Base-by-base conservation (phyloP, 2,888 invertebrate species). In the Megamerina dolium region DNA sequence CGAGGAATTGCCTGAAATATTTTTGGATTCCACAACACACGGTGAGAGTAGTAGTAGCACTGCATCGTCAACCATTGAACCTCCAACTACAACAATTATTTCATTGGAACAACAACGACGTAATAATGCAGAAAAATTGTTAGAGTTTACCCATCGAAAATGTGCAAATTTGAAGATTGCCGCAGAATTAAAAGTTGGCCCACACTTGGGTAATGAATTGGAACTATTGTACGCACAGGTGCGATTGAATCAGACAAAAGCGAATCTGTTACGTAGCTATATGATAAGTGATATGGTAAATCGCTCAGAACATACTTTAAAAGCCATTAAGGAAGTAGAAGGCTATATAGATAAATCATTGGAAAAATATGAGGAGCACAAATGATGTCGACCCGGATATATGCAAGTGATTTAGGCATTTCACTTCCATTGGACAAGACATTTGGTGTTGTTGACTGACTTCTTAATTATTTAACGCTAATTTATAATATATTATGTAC, bases 111-210 rank as follows among this genome's bases (percentile, higher is more conserved):
- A 49, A n/a, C 60, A 64, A 23, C 57, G 65, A 17, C 55, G 60
- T 2, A 40, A 23, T 0, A 51, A 60, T 10, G 48, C 63, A 8
- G 40, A 57, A 10, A 54, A 59, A 40, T 41, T 68, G 5, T 47
- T 56, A 1, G 48, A 56, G 16, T 33, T 59, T 14, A 54, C 52
- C 8, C 58, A 52, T 18, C 56, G 58, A 2, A 69, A 70, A 43
- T 65, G 65, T 37, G 49, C 44, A 13, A 52, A 60, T 9, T 53
- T 70, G n/a, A 60, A 63, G 35, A 49, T 51, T 5, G 57, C 56
- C 3, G 61, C 61, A 0, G 68, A 70, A 10, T 29, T 66, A 1
- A 70, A 68, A 50, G 50, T 61, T 53, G 67, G 68, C 1, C 60
- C 66, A 0, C 59, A 62, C 43, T 38, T 64, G 27, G 54, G 45